Evolutionary conservation across 2,888 invertebrate species (phyloP).

Genomic region (Lymantria dispar): DNA sequence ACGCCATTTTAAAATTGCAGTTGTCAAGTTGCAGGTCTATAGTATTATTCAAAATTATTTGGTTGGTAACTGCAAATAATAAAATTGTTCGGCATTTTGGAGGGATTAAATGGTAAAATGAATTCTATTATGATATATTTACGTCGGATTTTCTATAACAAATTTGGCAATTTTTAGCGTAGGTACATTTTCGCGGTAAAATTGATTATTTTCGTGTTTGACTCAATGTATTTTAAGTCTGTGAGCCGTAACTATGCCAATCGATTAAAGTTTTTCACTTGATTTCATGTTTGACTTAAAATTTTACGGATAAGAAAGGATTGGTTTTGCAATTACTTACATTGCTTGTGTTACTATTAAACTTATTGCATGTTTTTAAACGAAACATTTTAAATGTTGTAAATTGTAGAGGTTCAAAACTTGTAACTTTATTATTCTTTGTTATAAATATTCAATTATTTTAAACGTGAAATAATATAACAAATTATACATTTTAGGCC

Average conservation of each 20-base stretch:
- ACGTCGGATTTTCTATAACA: slow-evolving; percentile 15
- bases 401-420: no score
- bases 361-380: background rate
- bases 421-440: no score
- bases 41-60: background rate
- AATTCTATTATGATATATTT: background rate
- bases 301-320: slow-evolving; percentile 15
- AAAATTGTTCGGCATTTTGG: slow-evolving; percentile 7
- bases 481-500: no score
- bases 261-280: slow-evolving; percentile 26
- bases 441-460: no score
- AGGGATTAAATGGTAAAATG: slow-evolving; percentile 10
- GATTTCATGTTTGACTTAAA: slow-evolving; percentile 8
- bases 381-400: no score
- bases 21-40: slow-evolving; percentile 7
- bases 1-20: slow-evolving; percentile 26
- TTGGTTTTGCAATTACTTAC: slow-evolving; percentile 1
- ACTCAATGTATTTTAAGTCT: slow-evolving; percentile 31
- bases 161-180: slow-evolving; percentile 33
- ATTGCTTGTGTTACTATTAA: background rate
- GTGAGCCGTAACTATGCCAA: slow-evolving; percentile 24
- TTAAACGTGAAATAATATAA: no score
- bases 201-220: slow-evolving; percentile 65
- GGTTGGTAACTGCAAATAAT: slow-evolving; percentile 2
- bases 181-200: slow-evolving; percentile 50